Base-by-base conservation (phyloP, 2,797 vertebrate genomes). In the Enteromius argenteus region DNA sequence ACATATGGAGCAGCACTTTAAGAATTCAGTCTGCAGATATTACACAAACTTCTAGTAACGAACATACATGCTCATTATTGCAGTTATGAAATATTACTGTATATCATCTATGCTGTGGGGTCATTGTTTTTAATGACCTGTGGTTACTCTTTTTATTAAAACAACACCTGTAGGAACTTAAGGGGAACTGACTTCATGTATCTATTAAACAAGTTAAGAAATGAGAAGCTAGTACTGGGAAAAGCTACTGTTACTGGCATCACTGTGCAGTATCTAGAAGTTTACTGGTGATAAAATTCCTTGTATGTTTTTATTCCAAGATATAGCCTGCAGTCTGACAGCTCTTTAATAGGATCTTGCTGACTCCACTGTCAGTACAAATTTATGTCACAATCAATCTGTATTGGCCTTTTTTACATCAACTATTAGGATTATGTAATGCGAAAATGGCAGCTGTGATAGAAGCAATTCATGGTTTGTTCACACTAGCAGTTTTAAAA, bases 1-100 rank as follows among this genome's bases (percentile, higher is more conserved):
- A 75, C 81, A 89, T 86, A 89, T 87, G 74, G 77, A 58, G 74
- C 17, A 77, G 74, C 44, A 64, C 53, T 87, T 37, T 49, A 84
- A 37, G 42, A 71, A 80, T 72, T 69, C 67, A 35, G 37, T 62
- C 71, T 71, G 35, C 42, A 80, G 77, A 74, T 79, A 58, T 74
- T n/a, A 30, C 9, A 8, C 81, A 51, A 56, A 37, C 27, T 14
- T 79, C 69, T 67, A 51, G 46, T 71, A 81, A 85, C 46, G 15
- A 49, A n/a, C 19, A 30, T 74, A 44, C 17, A 66, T 53, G 44
- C 21, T 68, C 27, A 62, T 3, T 9, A 79, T 46, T 49, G 73
- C 37, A 68, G 74, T 77, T 58, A 8, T 74, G 30, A 11, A 73
- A 17, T 37, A 15, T 76, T 17, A 49, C 27, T 27, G 27, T 27